Conservation (phyloP, 2,888 invertebrate genomes). For the Acronicta leporina region DNA sequence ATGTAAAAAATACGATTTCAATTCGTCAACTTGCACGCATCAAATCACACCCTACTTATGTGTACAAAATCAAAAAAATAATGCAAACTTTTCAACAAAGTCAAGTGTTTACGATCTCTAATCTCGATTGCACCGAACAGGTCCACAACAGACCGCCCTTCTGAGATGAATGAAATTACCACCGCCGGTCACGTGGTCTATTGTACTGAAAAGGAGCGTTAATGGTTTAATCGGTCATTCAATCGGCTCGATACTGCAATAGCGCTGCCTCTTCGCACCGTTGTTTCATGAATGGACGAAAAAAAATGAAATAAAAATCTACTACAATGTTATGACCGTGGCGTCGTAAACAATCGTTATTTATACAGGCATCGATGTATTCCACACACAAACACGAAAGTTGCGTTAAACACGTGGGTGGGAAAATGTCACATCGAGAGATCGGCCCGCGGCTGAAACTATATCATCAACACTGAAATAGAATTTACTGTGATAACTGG, state of each 20-base stretch:
- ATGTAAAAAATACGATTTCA: no score
- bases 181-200: conserved; percentile 79
- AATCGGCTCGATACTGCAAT: conserved; percentile 75
- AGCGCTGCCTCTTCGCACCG: conserved; percentile 74
- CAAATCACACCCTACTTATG: conserved; percentile 3
- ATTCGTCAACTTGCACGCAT: no score
- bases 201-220: conserved; percentile 79
- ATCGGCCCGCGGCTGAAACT: conserved; percentile 24
- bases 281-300: conserved; percentile 81
- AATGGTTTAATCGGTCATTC: conserved; percentile 83
- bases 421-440: conserved; percentile 45
- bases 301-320: conserved; percentile 71
- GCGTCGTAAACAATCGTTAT: conserved; percentile 71
- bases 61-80: conserved; percentile 11
- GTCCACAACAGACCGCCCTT: conserved; percentile 65
- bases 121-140: conserved; percentile 49
- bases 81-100: conserved; percentile 44
- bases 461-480: conserved; percentile 39
- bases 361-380: conserved; percentile 59
- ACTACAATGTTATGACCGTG: conserved; percentile 71
- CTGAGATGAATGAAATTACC: conserved; percentile 78
- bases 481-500: conserved; percentile 5
- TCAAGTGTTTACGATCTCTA: conserved; percentile 50
- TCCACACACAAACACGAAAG: conserved; percentile 51
- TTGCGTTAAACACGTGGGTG: conserved; percentile 44